phyloP scores from a whole-genome alignment of 1,140 invertebrate species.

The Bombus balteatus region DNA sequence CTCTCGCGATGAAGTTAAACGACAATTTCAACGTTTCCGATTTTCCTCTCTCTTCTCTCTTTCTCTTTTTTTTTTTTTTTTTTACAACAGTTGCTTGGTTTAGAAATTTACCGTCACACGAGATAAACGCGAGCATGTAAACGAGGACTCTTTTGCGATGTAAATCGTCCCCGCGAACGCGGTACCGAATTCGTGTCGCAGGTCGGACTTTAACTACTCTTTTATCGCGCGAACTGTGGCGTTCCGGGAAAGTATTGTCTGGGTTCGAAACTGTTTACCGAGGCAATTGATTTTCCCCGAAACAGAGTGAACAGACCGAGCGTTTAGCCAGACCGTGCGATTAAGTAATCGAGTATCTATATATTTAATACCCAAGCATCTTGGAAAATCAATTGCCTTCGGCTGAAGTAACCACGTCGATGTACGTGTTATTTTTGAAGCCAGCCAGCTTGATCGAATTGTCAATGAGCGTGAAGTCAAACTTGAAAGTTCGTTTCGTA shows the following conservation, averaged over 20 bases:
- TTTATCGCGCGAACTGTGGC: neutral
- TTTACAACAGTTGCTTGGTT: neutral
- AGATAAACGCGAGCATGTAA: neutral
- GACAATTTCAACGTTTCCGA: neutral
- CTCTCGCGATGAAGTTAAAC: neutral
- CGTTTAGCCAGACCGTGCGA: neutral
- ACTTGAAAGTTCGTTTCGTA: neutral
- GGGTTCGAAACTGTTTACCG: conserved; percentile 52
- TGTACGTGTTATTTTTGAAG: conserved; percentile 68
- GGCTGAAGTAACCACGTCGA: conserved; percentile 45
- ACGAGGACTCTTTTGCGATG: conserved; percentile 7
- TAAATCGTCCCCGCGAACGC: neutral
- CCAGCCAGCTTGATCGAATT: conserved; percentile 72
- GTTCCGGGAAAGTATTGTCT: conserved; percentile 32
- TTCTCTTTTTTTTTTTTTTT: neutral
- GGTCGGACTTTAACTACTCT: neutral
- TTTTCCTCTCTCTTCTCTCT: neutral
- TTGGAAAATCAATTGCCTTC: conserved; percentile 47
- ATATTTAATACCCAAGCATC: neutral
- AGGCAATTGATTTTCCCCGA: conserved; percentile 58
- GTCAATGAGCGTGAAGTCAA: neutral
- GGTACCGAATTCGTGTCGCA: conserved; percentile 8
- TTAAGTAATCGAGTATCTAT: neutral
- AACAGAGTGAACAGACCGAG: conserved; percentile 11
- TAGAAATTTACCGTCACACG: neutral